Percentiles rank a stretch among this genome's conserved stretches.
phyloP scores from a whole-genome alignment of 2,888 invertebrate species.

The Folsomia manolachei region DNA sequence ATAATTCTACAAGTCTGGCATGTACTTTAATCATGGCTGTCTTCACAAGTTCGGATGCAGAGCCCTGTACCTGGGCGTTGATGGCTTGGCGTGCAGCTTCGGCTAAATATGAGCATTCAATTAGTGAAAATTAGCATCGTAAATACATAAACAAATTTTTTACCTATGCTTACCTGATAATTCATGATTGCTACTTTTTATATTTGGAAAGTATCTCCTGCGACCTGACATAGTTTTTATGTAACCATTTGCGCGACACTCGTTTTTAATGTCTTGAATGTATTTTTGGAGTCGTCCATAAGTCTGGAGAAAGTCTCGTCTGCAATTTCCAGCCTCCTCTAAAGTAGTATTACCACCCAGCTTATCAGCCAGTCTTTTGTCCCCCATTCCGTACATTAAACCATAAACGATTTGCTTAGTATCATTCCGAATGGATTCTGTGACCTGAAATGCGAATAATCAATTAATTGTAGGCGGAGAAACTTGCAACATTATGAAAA shows the following conservation, averaged over 20 bases:
- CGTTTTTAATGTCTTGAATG: constrained; percentile 62
- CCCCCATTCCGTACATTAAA: constrained; percentile 95
- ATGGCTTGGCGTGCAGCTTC: constrained; percentile 94
- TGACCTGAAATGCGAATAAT: too few relatives aligned
- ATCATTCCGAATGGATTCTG: constrained; percentile 64
- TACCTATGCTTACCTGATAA: constrained; percentile 61
- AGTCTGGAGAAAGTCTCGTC: constrained; percentile 58
- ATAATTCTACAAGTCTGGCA: constrained; percentile 57
- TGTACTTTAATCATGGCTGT: constrained; percentile 81
- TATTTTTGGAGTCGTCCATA: constrained; percentile 63
- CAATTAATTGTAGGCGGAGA: not conserved
- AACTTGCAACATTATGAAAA: not conserved
- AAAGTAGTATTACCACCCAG: constrained; percentile 74
- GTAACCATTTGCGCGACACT: constrained; percentile 71
- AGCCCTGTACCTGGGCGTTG: constrained; percentile 93
- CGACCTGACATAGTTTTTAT: constrained; percentile 80
- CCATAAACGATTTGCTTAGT: constrained; percentile 94
- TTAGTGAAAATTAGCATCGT: not conserved
- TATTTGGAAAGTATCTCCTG: constrained; percentile 72
- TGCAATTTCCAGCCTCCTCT: constrained; percentile 69
- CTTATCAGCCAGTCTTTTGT: constrained; percentile 72
- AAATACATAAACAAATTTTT: not conserved
- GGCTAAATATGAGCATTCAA: constrained; percentile 53
- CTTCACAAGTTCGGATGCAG: constrained; percentile 94
- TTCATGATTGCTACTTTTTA: constrained; percentile 63